Conservation (phyloP, 2,888 invertebrate species). For the Terebella lapidaria region DNA sequence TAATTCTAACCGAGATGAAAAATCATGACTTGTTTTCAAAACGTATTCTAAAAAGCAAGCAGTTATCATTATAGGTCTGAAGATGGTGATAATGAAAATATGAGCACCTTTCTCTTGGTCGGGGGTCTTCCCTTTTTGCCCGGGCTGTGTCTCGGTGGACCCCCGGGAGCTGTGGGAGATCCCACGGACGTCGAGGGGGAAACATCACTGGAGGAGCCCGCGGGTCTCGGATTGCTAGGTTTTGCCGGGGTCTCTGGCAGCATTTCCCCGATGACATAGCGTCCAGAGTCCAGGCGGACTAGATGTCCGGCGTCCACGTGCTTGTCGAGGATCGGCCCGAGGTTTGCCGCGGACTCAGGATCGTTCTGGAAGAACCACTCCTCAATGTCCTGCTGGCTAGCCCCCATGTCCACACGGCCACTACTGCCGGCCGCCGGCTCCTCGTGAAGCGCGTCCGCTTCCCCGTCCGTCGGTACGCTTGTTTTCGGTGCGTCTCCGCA, state of each 20-base stretch:
- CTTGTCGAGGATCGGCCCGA: constrained; percentile 65
- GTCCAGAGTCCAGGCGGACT: neutral
- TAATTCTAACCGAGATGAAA: too few species aligned
- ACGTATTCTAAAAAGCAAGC: too few species aligned
- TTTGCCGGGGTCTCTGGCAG: neutral
- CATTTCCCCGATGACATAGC: neutral
- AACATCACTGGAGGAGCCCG: neutral
- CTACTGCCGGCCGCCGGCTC: constrained; percentile 12
- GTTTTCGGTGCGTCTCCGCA: neutral
- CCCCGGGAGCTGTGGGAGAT: neutral
- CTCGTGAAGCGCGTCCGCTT: neutral
- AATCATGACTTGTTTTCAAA: too few species aligned
- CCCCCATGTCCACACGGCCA: neutral
- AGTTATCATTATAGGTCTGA: too few species aligned
- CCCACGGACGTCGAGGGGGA: neutral
- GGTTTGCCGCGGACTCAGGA: constrained; percentile 37
- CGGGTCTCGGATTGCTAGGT: too few species aligned
- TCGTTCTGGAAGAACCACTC: constrained; percentile 35
- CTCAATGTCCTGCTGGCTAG: constrained; percentile 31
- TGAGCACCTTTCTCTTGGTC: constrained; percentile 35
- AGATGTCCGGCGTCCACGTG: constrained; percentile 58
- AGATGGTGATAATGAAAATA: too few species aligned
- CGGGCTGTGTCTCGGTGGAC: neutral
- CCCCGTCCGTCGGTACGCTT: neutral
- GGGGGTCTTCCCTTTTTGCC: constrained; percentile 29